Evolutionary conservation across 1,140 invertebrate genomes (phyloP).

Genomic region (Orchesella cincta): DNA sequence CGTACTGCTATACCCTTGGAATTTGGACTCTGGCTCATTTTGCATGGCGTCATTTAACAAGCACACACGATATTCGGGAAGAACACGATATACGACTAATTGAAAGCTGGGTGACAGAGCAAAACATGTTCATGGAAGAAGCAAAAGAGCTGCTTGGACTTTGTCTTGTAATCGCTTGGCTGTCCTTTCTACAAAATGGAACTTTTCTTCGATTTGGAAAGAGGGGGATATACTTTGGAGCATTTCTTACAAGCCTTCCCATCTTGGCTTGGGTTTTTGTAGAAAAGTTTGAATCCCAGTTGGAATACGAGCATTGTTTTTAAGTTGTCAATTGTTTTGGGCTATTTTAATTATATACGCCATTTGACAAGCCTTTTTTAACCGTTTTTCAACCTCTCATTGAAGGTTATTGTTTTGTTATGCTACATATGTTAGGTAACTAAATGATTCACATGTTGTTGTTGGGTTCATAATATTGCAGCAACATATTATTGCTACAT

Average conservation of each 20-base stretch:
- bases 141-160: constrained; percentile 48
- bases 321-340: too few relatives aligned
- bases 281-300: constrained; percentile 38
- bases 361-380: too few relatives aligned
- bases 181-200: constrained; percentile 30
- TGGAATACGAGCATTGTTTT: too few relatives aligned
- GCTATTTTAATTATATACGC: too few relatives aligned
- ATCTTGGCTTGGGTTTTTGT: constrained; percentile 43
- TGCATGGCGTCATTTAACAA: background rate
- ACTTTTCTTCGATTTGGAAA: constrained; percentile 35
- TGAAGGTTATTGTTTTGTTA: too few relatives aligned
- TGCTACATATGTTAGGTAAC: too few relatives aligned
- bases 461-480: too few relatives aligned
- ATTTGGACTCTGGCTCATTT: constrained; percentile 36
- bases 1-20: constrained; percentile 41
- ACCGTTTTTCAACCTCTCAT: too few relatives aligned
- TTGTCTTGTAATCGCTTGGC: constrained; percentile 41
- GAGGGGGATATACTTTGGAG: constrained; percentile 30
- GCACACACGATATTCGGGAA: background rate
- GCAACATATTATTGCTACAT: too few relatives aligned
- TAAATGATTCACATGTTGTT: too few relatives aligned
- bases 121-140: constrained; percentile 38
- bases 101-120: background rate
- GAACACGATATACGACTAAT: background rate
- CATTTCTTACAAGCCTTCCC: constrained; percentile 34